Conservation (phyloP, 2,113 vertebrate species). For the Grallaria varia region DNA sequence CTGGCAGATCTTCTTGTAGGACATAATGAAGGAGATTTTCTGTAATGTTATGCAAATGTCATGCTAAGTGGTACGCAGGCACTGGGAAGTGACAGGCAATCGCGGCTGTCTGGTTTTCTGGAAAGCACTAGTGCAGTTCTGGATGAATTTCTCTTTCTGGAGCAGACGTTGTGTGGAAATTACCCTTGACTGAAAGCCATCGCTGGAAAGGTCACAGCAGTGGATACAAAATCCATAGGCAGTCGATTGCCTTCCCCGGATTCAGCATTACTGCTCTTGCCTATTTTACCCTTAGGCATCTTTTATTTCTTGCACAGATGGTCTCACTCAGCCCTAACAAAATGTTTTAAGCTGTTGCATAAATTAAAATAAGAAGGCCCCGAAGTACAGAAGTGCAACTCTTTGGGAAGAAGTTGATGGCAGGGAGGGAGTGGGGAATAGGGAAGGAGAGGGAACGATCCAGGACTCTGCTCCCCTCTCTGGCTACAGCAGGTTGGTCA, state of each 20-base stretch:
- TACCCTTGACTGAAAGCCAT: slow-evolving; percentile 61
- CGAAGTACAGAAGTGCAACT: slow-evolving; percentile 65
- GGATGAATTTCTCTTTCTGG: slow-evolving; percentile 53
- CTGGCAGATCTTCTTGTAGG: slow-evolving; percentile 51
- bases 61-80: slow-evolving; percentile 6
- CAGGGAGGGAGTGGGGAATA: background rate
- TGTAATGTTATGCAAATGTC: slow-evolving; percentile 50
- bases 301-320: slow-evolving; percentile 80
- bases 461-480: background rate
- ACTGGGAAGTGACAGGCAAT: slow-evolving; percentile 9
- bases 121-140: slow-evolving; percentile 2
- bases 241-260: slow-evolving; percentile 59
- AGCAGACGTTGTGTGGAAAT: slow-evolving; percentile 63
- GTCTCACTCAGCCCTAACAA: slow-evolving; percentile 82
- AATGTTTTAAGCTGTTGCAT: slow-evolving; percentile 80
- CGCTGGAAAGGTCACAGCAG: slow-evolving; percentile 74
- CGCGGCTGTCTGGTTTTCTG: slow-evolving; percentile 28
- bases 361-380: slow-evolving; percentile 79
- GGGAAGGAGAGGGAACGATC: background rate
- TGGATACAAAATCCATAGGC: slow-evolving; percentile 65
- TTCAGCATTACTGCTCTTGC: slow-evolving; percentile 72
- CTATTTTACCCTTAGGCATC: slow-evolving; percentile 78
- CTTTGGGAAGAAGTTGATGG: slow-evolving; percentile 24
- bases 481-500: background rate
- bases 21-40: slow-evolving; percentile 48